Conservation (phyloP, 2,888 invertebrate species). For the Rhaphigaster nebulosa region DNA sequence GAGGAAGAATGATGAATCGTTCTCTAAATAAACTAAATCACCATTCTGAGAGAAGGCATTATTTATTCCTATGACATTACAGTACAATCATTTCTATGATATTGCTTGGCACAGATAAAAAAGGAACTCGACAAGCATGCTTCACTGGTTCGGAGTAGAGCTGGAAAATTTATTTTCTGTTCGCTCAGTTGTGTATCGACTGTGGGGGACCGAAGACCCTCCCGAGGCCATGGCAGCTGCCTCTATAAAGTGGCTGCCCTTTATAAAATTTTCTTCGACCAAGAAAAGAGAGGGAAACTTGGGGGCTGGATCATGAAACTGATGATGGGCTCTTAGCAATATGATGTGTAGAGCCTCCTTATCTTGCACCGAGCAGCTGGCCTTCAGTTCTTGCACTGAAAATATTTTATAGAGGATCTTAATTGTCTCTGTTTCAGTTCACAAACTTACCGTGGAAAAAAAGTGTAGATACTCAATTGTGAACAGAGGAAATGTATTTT, state of each 20-base stretch:
- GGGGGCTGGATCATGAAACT: neutral
- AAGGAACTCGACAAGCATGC: neutral
- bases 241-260: conserved; percentile 16
- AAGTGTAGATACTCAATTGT: too few species aligned
- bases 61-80: neutral
- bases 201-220: neutral
- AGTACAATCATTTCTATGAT: neutral
- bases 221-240: neutral
- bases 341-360: neutral
- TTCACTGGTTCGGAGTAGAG: neutral
- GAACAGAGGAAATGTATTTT: too few species aligned
- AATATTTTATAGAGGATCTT: too few species aligned
- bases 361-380: neutral
- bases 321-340: neutral
- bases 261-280: neutral
- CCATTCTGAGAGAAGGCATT: neutral
- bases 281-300: neutral
- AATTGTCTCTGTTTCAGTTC: too few species aligned
- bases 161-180: conserved; percentile 17
- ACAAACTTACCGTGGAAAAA: too few species aligned
- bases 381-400: neutral
- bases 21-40: neutral
- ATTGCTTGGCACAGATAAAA: neutral
- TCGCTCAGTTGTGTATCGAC: conserved; percentile 9
- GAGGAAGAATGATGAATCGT: neutral